Percentiles rank a stretch among this genome's conserved stretches.
These are phyloP conservation scores for Hirtodrosophila alboralis DNA, from an alignment of 2,888 invertebrate species.

Conservation along the genomic window DNA sequence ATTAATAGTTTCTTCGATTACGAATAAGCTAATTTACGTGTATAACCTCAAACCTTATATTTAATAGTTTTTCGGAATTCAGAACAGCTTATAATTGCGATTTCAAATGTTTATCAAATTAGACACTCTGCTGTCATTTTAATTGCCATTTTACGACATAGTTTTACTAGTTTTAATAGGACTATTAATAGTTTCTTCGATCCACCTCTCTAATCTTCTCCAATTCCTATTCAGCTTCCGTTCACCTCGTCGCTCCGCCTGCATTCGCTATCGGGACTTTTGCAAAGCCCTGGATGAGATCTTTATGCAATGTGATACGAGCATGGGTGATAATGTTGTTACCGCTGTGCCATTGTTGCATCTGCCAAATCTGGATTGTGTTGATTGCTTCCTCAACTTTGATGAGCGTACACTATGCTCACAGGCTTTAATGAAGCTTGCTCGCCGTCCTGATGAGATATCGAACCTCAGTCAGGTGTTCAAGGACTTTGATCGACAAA, in stretches of 20 bases:
- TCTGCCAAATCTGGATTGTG: constrained; percentile 88
- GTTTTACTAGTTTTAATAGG: no score
- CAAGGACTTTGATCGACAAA: constrained; percentile 88
- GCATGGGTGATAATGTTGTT: constrained; percentile 88
- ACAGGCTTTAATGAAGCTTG: constrained; percentile 88
- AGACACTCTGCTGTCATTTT: no score
- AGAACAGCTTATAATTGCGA: no score
- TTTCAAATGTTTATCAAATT: no score
- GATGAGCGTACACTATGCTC: constrained; percentile 88
- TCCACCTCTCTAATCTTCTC: no score
- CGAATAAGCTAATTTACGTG: no score
- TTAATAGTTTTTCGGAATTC: no score
- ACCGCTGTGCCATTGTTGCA: constrained; percentile 89
- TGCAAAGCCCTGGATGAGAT: constrained; percentile 88
- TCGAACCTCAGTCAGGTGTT: constrained; percentile 89
- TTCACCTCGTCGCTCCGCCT: constrained; percentile 86
- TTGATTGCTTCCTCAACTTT: constrained; percentile 88
- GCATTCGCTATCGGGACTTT: constrained; percentile 89
- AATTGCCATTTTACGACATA: no score
- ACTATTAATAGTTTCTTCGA: neutral
- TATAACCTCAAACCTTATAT: no score
- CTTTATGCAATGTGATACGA: constrained; percentile 87
- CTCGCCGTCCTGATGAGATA: constrained; percentile 87
- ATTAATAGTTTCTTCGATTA: no score
- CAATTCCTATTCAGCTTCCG: constrained; percentile 90